Base-by-base conservation (phyloP, 2,113 vertebrate genomes). In the Aleadryas rufinucha region DNA sequence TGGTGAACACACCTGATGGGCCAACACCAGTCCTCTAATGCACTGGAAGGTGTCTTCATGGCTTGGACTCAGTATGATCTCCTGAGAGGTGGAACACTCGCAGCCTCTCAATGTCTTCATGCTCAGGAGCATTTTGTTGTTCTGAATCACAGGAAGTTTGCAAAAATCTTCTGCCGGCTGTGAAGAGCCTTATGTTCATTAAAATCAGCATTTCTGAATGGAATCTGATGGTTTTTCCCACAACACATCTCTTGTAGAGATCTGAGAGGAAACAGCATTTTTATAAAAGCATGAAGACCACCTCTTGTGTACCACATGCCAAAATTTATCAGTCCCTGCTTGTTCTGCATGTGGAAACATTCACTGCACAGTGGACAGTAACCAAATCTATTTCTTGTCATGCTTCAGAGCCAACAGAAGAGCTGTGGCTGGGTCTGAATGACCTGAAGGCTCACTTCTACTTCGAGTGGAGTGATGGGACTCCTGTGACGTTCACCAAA, bases 381-480 rank as follows among this genome's bases (percentile, higher is more conserved):
- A 74, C 4, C 10, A 78, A 84, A 82, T 2, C 11, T 54, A 6
- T 66, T 74, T 71, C 18, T 76, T 88, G 47, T 41, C 37, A 7
- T 59, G 11, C 68, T 68, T 79, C 91, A 99, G 99, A 97, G 64
- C 53, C 98, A 10, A 97, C 92, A 44, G 99, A 99, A 78, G 97
- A 98, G 87, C 87, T 99, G 69, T 99, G 99, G 99, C 98, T 99
- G 50, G 99, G 99, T 44, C 82, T 99, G 89, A 99, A 98, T 1
- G 99, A 99, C 89, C 97, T 98, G 93, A 98, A 96, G 96, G 91
- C 94, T 91, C 98, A 98, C 57, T 98, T 99, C 97, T 98, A 98
- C 90, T 99, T 99, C 6, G 98, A 99, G 88, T 99, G 99, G 99
- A 98, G 98, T 7, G 99, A 99, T 27, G 96, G 96, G 57, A 98